These are phyloP conservation scores for cattle (Bos taurus) DNA, from an alignment of 2,113 vertebrate genomes.

Conservation along the genomic window ARS-UCD2.0 NC_037347.1:36934001-36934500, in stretches of 20 bases:
- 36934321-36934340: neutral
- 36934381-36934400: neutral
- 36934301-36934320: neutral
- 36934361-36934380: neutral
- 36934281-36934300: constrained; percentile 30
- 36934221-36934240: neutral
- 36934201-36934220: constrained; percentile 12
- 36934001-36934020: neutral
- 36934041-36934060: constrained; percentile 34
- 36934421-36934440: neutral
- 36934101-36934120: neutral
- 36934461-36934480: neutral
- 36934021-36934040: neutral
- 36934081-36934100: neutral
- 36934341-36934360: neutral
- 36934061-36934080: constrained; percentile 48
- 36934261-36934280: constrained; percentile 1
- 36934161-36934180: constrained; percentile 24
- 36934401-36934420: neutral
- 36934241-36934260: neutral
- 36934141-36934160: constrained; percentile 51
- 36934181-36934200: constrained; percentile 16
- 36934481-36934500: neutral
- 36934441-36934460: neutral
- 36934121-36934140: neutral